A percentile compares a stretch with the other conserved stretches of the same genome.
These are phyloP conservation scores for Rhea pennata DNA, from an alignment of 2,113 vertebrate genomes.

Conservation along the genomic window DNA sequence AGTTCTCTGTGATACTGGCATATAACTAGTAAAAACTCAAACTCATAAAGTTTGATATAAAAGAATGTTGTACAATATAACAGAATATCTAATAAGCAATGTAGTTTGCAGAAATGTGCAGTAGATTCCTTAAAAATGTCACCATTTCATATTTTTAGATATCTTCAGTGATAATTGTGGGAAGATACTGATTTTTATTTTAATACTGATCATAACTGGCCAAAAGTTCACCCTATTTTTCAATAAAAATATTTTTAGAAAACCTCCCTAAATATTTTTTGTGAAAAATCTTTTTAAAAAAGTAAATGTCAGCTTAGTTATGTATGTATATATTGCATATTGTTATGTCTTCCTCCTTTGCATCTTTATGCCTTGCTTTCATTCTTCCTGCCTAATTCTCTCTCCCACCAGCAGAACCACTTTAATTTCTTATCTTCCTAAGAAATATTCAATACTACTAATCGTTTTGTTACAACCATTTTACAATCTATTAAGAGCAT, in stretches of 20 bases:
- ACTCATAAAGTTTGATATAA: constrained; percentile 20
- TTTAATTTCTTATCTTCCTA: background rate
- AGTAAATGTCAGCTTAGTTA: background rate
- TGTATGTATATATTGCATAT: background rate
- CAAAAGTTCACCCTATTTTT: constrained; percentile 1
- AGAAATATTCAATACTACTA: background rate
- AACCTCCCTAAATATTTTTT: background rate
- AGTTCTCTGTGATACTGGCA: background rate
- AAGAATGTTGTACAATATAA: constrained; percentile 44
- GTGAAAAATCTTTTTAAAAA: background rate
- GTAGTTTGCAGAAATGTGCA: constrained; percentile 20
- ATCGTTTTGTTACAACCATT: background rate
- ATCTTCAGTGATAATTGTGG: constrained; percentile 15
- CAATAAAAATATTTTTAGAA: constrained; percentile 5
- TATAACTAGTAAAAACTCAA: constrained; percentile 34
- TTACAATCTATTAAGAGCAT: background rate
- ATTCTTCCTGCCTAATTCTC: background rate
- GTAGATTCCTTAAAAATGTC: constrained; percentile 59
- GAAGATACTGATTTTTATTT: constrained; percentile 40
- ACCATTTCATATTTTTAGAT: background rate
- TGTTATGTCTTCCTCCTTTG: background rate
- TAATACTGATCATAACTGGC: constrained; percentile 4
- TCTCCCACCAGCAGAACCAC: background rate
- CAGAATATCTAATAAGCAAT: constrained; percentile 52
- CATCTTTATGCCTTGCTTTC: background rate